A percentile compares a stretch with the other conserved stretches of the same genome.
Evolutionary conservation across 2,888 invertebrate genomes (phyloP).

Genomic region (Euproctis similis): DNA sequence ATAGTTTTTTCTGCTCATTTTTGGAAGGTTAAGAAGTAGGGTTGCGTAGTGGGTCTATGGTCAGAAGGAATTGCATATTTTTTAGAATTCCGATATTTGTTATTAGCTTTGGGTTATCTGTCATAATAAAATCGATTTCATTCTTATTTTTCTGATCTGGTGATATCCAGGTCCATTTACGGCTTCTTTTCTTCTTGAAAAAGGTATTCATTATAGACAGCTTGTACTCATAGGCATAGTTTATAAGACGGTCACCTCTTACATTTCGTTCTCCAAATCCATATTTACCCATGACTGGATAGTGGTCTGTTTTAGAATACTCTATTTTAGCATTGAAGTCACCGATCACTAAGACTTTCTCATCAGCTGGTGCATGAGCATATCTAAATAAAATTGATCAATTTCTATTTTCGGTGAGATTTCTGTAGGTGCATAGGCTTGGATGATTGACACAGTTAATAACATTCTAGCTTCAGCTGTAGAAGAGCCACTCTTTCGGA

Average conservation of each 20-base stretch:
- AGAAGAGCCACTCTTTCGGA: background rate
- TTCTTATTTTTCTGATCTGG: conserved; percentile 1
- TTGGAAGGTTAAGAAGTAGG: background rate
- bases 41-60: conserved; percentile 1
- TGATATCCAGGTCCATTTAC: conserved; percentile 4
- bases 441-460: background rate
- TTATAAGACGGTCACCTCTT: conserved; percentile 2
- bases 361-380: background rate
- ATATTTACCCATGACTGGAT: conserved; percentile 6
- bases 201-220: background rate
- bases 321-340: conserved; percentile 20
- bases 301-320: conserved; percentile 1
- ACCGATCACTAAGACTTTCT: conserved; percentile 11
- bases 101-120: background rate
- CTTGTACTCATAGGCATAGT: conserved; percentile 1
- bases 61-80: background rate
- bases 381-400: no score
- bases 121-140: conserved; percentile 4
- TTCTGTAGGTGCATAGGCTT: background rate
- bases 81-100: background rate
- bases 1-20: background rate
- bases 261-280: conserved; percentile 13
- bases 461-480: background rate
- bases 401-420: no score
- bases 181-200: background rate